Evolutionary conservation across 2,797 vertebrate species (phyloP).

Genomic region (Neostethus bicornis): DNA sequence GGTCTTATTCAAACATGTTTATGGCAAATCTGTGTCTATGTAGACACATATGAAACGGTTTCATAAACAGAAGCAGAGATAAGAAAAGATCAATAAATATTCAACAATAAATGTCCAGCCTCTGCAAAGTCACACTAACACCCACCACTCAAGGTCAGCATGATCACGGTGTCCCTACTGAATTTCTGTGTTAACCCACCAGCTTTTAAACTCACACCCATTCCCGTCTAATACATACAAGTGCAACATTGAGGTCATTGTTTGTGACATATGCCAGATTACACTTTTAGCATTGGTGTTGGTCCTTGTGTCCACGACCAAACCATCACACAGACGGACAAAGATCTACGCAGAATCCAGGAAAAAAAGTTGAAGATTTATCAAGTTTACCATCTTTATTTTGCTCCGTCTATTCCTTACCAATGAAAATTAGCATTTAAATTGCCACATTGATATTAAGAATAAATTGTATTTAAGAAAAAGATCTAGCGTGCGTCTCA

Average conservation of each 20-base stretch:
- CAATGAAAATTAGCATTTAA: too few relatives aligned
- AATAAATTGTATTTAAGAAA: too few relatives aligned
- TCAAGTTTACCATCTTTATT: neutral
- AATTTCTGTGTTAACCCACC: slow-evolving; percentile 30
- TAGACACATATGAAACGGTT: slow-evolving; percentile 36
- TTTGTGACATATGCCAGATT: neutral
- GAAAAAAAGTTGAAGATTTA: neutral
- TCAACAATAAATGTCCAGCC: slow-evolving; percentile 54
- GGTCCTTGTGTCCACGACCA: neutral
- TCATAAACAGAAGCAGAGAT: slow-evolving; percentile 22
- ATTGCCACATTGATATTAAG: too few relatives aligned
- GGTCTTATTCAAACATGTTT: neutral
- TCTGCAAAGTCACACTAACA: slow-evolving; percentile 59
- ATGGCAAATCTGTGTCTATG: neutral
- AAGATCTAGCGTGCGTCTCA: too few relatives aligned
- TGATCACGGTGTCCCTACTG: slow-evolving; percentile 20
- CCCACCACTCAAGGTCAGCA: slow-evolving; percentile 51
- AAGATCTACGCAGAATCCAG: neutral
- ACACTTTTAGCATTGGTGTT: slow-evolving; percentile 3
- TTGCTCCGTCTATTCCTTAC: neutral
- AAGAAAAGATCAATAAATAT: slow-evolving; percentile 63
- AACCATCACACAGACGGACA: neutral
- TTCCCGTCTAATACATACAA: slow-evolving; percentile 22
- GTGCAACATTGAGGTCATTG: slow-evolving; percentile 7
- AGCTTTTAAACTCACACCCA: slow-evolving; percentile 10